phyloP scores from a whole-genome alignment of 2,797 vertebrate species.

The Chelmon rostratus region DNA sequence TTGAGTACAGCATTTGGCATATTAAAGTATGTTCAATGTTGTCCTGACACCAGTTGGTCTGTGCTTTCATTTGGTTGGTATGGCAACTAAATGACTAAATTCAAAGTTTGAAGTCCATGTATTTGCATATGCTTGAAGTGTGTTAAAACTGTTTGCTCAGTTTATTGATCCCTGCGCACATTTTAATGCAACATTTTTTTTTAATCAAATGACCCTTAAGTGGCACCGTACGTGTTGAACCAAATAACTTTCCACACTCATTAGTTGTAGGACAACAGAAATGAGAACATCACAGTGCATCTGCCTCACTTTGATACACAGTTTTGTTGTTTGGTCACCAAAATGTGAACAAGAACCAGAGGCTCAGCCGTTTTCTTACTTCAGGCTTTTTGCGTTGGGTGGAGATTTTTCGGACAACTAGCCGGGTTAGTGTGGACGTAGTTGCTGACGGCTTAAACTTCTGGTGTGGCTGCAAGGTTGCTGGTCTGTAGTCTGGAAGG shows the following conservation, averaged over 20 bases:
- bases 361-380: background rate
- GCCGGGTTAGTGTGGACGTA: background rate
- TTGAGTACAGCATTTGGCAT: background rate
- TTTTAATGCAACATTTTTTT: background rate
- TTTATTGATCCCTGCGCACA: background rate
- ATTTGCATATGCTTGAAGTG: background rate
- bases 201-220: background rate
- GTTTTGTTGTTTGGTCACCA: background rate
- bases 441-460: background rate
- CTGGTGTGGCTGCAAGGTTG: background rate
- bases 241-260: background rate
- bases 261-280: background rate
- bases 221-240: too few relatives aligned
- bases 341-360: too few relatives aligned
- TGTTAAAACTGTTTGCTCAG: background rate
- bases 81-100: too few relatives aligned
- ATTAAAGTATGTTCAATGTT: background rate
- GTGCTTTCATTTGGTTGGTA: background rate
- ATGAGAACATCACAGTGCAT: background rate
- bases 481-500: background rate
- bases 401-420: background rate
- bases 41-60: background rate
- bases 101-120: background rate
- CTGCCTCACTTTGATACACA: background rate
- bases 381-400: background rate